phyloP scores from a whole-genome alignment of 2,113 vertebrate genomes.

The Halcyon malimbica region DNA sequence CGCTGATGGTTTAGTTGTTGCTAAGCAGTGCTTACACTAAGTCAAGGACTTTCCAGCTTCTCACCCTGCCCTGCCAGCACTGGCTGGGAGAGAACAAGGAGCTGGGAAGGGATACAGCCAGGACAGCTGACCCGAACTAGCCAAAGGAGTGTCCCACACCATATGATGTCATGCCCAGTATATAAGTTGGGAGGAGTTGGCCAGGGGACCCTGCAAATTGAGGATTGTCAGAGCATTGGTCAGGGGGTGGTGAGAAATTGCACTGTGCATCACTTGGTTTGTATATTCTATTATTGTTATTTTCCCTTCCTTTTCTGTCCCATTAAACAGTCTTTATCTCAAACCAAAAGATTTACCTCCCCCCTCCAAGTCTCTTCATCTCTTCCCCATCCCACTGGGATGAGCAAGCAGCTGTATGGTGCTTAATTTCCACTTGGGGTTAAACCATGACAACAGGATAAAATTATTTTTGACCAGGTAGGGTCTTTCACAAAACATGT shows the following conservation, averaged over 20 bases:
- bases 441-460: background rate
- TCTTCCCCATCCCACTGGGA: background rate
- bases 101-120: background rate
- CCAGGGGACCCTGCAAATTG: too few species aligned
- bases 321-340: background rate
- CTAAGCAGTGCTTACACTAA: background rate
- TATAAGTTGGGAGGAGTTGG: background rate
- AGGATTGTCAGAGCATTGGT: too few species aligned
- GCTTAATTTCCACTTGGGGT: background rate
- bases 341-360: background rate
- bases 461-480: background rate
- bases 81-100: background rate
- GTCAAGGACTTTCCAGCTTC: background rate
- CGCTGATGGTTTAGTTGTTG: background rate
- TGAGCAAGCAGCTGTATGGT: background rate
- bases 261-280: background rate
- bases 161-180: background rate
- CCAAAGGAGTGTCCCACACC: background rate
- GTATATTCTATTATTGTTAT: background rate
- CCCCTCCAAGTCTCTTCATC: too few species aligned
- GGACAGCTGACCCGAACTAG: background rate
- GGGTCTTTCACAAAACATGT: background rate
- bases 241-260: background rate
- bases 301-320: background rate
- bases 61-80: background rate